A percentile compares a stretch with the other conserved stretches of the same genome.
Conservation (phyloP, 2,888 invertebrate genomes). For the Ptychoptera albimana region DNA sequence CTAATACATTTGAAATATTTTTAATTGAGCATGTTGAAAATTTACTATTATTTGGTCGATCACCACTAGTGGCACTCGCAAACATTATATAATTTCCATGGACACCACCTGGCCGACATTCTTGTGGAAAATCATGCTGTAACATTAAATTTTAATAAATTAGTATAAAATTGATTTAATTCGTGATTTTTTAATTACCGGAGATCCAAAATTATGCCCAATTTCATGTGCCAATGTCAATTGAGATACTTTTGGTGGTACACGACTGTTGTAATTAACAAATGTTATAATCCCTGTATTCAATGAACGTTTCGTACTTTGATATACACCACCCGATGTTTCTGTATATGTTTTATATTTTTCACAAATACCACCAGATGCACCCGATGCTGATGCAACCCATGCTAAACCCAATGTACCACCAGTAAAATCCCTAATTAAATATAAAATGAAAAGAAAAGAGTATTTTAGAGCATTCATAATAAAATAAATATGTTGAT, state of each 20-base stretch:
- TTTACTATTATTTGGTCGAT: constrained; percentile 92
- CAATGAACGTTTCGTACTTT: constrained; percentile 82
- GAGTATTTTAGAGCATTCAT: no score
- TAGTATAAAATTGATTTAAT: constrained; percentile 2
- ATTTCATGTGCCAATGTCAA: constrained; percentile 95
- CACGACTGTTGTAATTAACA: constrained; percentile 93
- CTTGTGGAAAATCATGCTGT: constrained; percentile 86
- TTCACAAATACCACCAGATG: constrained; percentile 97
- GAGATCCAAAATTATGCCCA: constrained; percentile 98
- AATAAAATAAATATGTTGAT: no score
- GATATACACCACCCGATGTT: constrained; percentile 85
- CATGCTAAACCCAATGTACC: constrained; percentile 97
- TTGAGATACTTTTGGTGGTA: constrained; percentile 95
- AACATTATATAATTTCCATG: constrained; percentile 99
- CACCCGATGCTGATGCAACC: constrained; percentile 96
- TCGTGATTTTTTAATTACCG: no score
- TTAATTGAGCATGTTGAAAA: constrained; percentile 90
- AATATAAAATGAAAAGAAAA: constrained; percentile 8
- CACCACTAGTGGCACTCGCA: constrained; percentile 96
- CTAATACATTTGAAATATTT: constrained; percentile 87
- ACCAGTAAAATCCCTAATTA: constrained; percentile 78
- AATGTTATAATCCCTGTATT: constrained; percentile 99
- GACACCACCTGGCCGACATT: constrained; percentile 79
- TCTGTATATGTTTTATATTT: constrained; percentile 95
- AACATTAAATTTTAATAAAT: constrained; percentile 13